Evolutionary conservation across 2,797 vertebrate genomes (phyloP).

Genomic region (Manis javanica): DNA sequence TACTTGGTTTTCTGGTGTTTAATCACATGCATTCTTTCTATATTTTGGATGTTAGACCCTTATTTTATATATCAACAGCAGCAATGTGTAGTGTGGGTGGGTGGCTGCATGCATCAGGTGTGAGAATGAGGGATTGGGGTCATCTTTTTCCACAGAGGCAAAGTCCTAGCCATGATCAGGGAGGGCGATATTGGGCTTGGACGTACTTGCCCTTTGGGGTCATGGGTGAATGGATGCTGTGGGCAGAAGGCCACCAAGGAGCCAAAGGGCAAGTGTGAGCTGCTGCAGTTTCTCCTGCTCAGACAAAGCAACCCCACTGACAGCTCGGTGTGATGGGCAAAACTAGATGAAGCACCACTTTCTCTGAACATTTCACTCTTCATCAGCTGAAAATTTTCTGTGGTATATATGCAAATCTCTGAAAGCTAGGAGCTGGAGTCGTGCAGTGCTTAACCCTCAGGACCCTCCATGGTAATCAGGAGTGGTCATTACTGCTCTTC

Average conservation of each 20-base stretch:
- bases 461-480: neutral
- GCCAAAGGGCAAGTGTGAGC: neutral
- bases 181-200: neutral
- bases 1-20: too few species aligned
- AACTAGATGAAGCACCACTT: neutral
- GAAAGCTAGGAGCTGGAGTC: neutral
- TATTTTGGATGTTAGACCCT: too few species aligned
- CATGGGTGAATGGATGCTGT: neutral
- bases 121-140: neutral
- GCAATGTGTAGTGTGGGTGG: too few species aligned
- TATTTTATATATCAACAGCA: too few species aligned
- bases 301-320: neutral
- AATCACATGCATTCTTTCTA: too few species aligned
- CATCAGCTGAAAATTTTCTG: neutral
- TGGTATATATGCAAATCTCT: neutral
- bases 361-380: neutral
- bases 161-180: neutral
- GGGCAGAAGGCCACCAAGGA: neutral
- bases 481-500: neutral
- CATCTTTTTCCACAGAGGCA: neutral
- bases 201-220: neutral
- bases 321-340: neutral
- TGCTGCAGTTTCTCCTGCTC: neutral
- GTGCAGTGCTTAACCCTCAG: neutral
- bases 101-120: neutral